These are phyloP conservation scores for Platysteira castanea DNA, from an alignment of 2,113 vertebrate genomes.

Conservation along the genomic window DNA sequence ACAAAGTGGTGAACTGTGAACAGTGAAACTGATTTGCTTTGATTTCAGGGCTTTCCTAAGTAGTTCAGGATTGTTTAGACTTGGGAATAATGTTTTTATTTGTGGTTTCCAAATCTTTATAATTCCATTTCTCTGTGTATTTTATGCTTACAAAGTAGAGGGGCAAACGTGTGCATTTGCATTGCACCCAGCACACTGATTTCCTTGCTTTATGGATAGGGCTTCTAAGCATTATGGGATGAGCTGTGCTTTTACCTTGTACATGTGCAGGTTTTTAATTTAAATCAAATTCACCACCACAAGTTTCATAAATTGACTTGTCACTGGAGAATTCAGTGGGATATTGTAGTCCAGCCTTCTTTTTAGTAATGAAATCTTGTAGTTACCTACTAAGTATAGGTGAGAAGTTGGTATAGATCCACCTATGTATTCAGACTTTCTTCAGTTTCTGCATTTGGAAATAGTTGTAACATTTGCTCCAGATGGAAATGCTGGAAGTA, in stretches of 20 bases:
- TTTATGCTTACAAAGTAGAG: background rate
- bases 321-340: background rate
- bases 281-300: background rate
- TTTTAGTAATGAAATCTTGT: background rate
- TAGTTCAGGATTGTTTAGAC: background rate
- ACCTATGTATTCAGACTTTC: background rate
- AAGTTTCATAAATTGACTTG: background rate
- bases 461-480: background rate
- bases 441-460: background rate
- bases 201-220: background rate
- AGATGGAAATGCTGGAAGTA: constrained; percentile 20
- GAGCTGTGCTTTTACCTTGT: background rate
- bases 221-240: background rate
- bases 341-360: background rate
- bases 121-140: background rate
- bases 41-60: background rate
- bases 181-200: background rate
- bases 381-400: background rate
- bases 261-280: background rate
- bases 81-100: background rate
- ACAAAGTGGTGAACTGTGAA: background rate
- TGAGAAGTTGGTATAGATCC: background rate
- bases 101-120: background rate
- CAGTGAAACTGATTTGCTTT: background rate
- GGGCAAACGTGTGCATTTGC: background rate